Evolutionary conservation across 2,113 vertebrate species (phyloP), one percentile per base, ranked within the genome.

Genomic region (Ptyas mucosa): DNA sequence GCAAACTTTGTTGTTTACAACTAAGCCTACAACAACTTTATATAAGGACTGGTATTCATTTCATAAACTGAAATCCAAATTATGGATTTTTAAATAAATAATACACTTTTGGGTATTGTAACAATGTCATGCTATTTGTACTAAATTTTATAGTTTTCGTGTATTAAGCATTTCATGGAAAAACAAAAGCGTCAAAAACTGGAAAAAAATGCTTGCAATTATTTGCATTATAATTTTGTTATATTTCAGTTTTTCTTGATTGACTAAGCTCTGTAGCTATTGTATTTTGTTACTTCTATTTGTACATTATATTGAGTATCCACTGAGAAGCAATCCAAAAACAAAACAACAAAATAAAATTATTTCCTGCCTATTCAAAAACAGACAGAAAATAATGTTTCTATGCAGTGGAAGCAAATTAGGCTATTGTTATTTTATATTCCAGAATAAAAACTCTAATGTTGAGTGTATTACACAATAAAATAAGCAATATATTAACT

Each of bases 301-400:
- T 21, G 75, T 81, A 81, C 75, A 39, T n/a, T n/a, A 69, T 14
- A 29, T 9, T 81, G 75, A 81, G 34, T 39, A 81, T 39, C 34
- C 8, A 39, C 18, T 43, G 34, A 39, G 18, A 81, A 21, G 8
- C 8, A 81, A 43, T 39, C 75, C 75, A 39, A 81, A 81, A 81
- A 21, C 9, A 81, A 81, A 75, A 12, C 29, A 75, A 39, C 15
- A 39, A 52, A 52, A n/a, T 52, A 87, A 87, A 52, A 53, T 23
- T 29, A 52, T 51, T 86, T 91, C 34, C 23, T 49, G 52, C 12
- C 92, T 89, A 86, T 61, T 12, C 92, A 10, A 49, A 91, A 46
- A 86, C n/a, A 6, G 34, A 93, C 21, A 94, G 93, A 23, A n/a
- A 86, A 14, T 88, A 96, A 93, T 3, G 57, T 94, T 91, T 58